Conservation (phyloP, 2,888 invertebrate genomes). For the Caenorhabditis sp. region DNA sequence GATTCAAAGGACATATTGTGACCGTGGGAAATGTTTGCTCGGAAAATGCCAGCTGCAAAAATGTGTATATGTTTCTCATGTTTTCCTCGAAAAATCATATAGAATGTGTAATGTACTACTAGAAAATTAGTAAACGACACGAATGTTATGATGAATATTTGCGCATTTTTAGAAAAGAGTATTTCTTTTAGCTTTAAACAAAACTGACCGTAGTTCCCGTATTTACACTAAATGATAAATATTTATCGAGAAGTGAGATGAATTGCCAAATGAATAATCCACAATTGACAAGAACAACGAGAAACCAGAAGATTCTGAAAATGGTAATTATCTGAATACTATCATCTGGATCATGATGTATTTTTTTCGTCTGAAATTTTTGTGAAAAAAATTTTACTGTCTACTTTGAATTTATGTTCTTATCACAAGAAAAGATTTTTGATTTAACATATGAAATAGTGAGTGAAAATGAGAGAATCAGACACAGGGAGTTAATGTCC, state of each 20-base stretch:
- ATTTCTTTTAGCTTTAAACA: too few relatives aligned
- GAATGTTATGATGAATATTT: neutral
- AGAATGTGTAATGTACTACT: neutral
- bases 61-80: neutral
- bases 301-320: constrained; percentile 58
- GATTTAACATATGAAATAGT: too few relatives aligned
- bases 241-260: constrained; percentile 54
- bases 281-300: constrained; percentile 53
- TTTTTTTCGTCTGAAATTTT: too few relatives aligned
- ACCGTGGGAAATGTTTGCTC: constrained; percentile 67
- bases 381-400: too few relatives aligned
- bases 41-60: constrained; percentile 61
- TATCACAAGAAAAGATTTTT: too few relatives aligned
- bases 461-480: too few relatives aligned
- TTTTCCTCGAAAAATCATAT: neutral
- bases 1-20: constrained; percentile 68
- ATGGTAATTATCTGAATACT: too few relatives aligned
- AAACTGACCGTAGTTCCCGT: constrained; percentile 57
- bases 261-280: constrained; percentile 61
- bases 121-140: neutral
- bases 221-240: constrained; percentile 58
- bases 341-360: too few relatives aligned
- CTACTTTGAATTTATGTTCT: too few relatives aligned
- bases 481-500: too few relatives aligned
- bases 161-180: too few relatives aligned